Base-by-base conservation (phyloP, 2,113 vertebrate species). In the Pseudorhombus dupliciocellatus region DNA sequence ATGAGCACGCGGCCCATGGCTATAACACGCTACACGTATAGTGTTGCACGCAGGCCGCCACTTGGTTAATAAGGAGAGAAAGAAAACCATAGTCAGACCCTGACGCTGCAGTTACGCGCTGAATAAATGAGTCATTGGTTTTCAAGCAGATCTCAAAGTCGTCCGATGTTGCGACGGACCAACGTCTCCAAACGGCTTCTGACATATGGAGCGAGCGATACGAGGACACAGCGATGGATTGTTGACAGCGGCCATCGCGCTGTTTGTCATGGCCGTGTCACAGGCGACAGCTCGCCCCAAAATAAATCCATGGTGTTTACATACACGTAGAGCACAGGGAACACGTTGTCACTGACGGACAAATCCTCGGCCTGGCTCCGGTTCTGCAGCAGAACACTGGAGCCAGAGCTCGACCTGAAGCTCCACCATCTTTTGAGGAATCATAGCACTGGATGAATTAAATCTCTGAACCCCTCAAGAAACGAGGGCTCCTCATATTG, bases 281-380 rank as follows among this genome's bases (percentile, higher is more conserved):
- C 54, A 62, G 16, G 1, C 51, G 18, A 10, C 5, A 20, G 56
- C 48, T 57, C 26, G 46, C 70, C 18, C 20, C 1, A 14, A 69
- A 72, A 40, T 37, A 64, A 77, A 42, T 74, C 66, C 62, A 57
- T 53, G 48, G 34, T 69, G 63, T 81, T 83, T 66, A 20, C 46
- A 61, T 54, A 44, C 59, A 56, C 60, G 64, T 24, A 28, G n/a
- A 60, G 53, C 25, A 59, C 64, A 59, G 51, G 31, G 56, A 80
- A 50, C 31, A 60, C 52, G 44, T 34, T 64, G 42, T 58, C 57
- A 31, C 11, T n/a, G 24, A 66, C 30, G 73, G 72, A 59, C 57
- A 68, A 28, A 64, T 24, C 76, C 56, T 2, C 15, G n/a, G 18
- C 48, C 61, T 14, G 25, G 53, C 55, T 70, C 62, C 18, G 4